Percentiles rank a stretch among this genome's conserved stretches.
Evolutionary conservation across 2,113 vertebrate genomes (phyloP).

Genomic region (Tetrao urogallus): DNA sequence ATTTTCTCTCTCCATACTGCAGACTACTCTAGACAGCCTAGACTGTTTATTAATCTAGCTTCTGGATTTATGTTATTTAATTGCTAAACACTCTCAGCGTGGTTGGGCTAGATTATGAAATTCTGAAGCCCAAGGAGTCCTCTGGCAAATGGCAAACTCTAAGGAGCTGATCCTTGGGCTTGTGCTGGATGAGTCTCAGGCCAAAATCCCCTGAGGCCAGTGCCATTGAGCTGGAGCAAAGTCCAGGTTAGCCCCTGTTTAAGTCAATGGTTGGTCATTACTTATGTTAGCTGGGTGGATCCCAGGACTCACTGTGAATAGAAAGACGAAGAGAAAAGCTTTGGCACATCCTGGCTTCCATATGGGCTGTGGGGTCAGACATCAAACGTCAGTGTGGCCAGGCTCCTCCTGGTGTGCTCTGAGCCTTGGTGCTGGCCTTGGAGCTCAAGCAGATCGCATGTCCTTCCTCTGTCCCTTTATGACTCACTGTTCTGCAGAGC

Average conservation of each 20-base stretch:
- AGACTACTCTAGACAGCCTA: conserved; percentile 33
- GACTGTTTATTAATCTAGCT: conserved; percentile 65
- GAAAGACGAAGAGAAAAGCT: neutral
- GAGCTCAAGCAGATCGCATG: neutral
- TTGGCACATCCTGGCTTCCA: neutral
- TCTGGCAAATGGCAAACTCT: neutral
- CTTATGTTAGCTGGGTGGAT: neutral
- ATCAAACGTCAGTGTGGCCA: fast-evolving
- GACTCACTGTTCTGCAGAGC: neutral
- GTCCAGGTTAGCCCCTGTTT: neutral
- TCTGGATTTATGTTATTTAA: conserved; percentile 59
- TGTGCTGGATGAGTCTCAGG: neutral
- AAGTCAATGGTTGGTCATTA: neutral
- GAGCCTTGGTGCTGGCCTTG: neutral
- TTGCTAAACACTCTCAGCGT: conserved; percentile 24
- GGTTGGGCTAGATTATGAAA: conserved; percentile 18
- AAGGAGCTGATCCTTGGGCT: neutral
- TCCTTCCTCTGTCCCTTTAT: neutral
- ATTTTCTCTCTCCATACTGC: conserved; percentile 45
- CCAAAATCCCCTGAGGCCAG: neutral
- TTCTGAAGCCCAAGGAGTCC: neutral
- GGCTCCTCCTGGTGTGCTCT: neutral
- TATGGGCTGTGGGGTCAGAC: fast-evolving
- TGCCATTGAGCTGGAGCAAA: neutral
- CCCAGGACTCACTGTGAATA: neutral